Conservation (phyloP, 2,113 vertebrate species). For the Cromileptes altivelis region DNA sequence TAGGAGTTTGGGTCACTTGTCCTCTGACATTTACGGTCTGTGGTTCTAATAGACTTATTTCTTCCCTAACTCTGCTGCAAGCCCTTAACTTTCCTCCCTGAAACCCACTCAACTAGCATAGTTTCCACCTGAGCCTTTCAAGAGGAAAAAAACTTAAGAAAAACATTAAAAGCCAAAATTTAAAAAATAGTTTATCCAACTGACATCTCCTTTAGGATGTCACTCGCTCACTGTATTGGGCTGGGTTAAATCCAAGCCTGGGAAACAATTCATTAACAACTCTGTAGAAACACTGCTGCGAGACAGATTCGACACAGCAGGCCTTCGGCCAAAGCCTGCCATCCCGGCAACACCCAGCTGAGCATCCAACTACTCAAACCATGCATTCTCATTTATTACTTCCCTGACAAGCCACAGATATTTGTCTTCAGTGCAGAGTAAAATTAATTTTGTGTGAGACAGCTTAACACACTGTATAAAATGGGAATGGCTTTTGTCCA, state of each 20-base stretch:
- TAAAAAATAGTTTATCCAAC: conserved; percentile 39
- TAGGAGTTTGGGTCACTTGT: conserved; percentile 44
- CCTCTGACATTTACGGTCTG: conserved; percentile 69
- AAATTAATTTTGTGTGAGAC: conserved; percentile 73
- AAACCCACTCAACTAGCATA: conserved; percentile 38
- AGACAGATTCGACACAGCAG: conserved; percentile 69
- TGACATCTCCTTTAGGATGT: conserved; percentile 55
- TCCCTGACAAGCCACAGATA: conserved; percentile 61
- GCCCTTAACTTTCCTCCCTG: conserved; percentile 28
- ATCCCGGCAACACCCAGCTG: conserved; percentile 33
- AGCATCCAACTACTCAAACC: conserved; percentile 46
- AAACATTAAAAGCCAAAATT: conserved; percentile 44
- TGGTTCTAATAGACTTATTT: conserved; percentile 62
- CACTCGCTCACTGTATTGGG: conserved; percentile 18
- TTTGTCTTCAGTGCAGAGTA: conserved; percentile 39
- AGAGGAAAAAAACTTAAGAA: conserved; percentile 13
- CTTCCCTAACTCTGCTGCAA: conserved; percentile 31
- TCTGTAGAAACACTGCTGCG: conserved; percentile 50
- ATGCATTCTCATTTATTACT: conserved; percentile 64
- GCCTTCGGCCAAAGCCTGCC: conserved; percentile 54
- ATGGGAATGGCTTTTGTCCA: conserved; percentile 55
- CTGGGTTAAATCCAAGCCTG: conserved; percentile 33
- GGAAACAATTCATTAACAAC: conserved; percentile 65
- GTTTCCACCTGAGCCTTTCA: conserved; percentile 32
- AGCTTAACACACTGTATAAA: conserved; percentile 49